Conservation (phyloP, 2,888 invertebrate genomes). For the Rhamnusium bicolor region DNA sequence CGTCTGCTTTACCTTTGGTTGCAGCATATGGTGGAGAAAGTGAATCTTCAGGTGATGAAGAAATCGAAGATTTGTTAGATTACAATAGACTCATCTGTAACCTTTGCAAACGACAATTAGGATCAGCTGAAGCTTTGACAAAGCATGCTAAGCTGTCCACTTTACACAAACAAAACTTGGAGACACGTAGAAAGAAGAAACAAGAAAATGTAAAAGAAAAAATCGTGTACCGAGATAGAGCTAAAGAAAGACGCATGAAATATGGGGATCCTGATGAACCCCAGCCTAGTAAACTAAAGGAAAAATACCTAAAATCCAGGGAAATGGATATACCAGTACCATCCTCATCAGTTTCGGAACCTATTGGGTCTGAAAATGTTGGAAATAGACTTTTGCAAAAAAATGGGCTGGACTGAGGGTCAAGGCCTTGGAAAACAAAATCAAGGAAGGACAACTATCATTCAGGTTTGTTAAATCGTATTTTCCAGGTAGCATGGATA, state of each 20-base stretch:
- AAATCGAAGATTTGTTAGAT: slow-evolving; percentile 87
- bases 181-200: slow-evolving; percentile 65
- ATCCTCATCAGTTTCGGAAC: slow-evolving; percentile 76
- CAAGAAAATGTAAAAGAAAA: slow-evolving; percentile 61
- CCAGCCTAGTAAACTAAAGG: slow-evolving; percentile 81
- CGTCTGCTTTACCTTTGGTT: slow-evolving; percentile 74
- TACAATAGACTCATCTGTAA: slow-evolving; percentile 93
- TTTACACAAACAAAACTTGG: slow-evolving; percentile 92
- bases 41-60: slow-evolving; percentile 74
- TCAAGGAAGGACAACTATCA: slow-evolving; percentile 94
- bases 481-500: too few species aligned
- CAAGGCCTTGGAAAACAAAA: slow-evolving; percentile 94
- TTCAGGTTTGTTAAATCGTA: slow-evolving; percentile 78
- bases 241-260: slow-evolving; percentile 94
- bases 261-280: slow-evolving; percentile 92
- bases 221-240: slow-evolving; percentile 90
- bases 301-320: slow-evolving; percentile 79
- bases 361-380: slow-evolving; percentile 90
- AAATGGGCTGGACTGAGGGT: slow-evolving; percentile 99
- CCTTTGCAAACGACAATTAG: slow-evolving; percentile 95
- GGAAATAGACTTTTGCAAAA: slow-evolving; percentile 96
- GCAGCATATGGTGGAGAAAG: slow-evolving; percentile 87
- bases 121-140: slow-evolving; percentile 87
- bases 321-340: slow-evolving; percentile 71
- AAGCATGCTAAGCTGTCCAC: slow-evolving; percentile 96